A percentile compares a stretch with the other conserved stretches of the same genome.
Conservation (phyloP, 2,797 vertebrate species). For the Ficedula albicollis region DNA sequence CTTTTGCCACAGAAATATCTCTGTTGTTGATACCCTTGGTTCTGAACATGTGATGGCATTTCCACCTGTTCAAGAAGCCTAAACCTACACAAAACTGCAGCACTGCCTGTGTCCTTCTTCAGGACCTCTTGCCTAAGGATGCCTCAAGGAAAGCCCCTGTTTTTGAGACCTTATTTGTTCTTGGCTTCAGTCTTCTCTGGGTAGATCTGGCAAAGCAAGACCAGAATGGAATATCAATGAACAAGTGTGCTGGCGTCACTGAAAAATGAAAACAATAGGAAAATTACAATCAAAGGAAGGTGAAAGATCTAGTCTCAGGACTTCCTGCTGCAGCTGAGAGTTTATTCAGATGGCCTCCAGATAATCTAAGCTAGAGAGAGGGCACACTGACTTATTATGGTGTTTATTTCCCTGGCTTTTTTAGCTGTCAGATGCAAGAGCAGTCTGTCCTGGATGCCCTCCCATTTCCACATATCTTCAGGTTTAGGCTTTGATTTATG, state of each 20-base stretch:
- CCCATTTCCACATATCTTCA: background rate
- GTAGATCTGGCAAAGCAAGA: constrained; percentile 3
- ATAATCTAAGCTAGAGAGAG: constrained; percentile 34
- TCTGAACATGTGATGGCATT: background rate
- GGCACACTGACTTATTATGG: background rate
- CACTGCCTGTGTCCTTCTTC: background rate
- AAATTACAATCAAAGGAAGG: constrained; percentile 81
- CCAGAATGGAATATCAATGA: constrained; percentile 44
- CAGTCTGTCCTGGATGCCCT: background rate
- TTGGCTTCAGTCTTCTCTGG: constrained; percentile 28
- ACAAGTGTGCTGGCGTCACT: constrained; percentile 50
- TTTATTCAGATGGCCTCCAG: constrained; percentile 71
- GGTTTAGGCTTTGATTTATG: background rate
- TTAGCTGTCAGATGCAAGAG: background rate
- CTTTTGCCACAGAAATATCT: background rate
- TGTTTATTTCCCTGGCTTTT: constrained; percentile 23
- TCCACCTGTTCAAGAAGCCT: background rate
- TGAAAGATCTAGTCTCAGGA: constrained; percentile 75
- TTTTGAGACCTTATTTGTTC: background rate
- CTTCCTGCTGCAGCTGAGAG: constrained; percentile 73
- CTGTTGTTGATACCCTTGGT: background rate
- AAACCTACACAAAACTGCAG: background rate
- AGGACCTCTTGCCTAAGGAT: background rate
- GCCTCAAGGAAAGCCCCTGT: background rate
- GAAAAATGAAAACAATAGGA: constrained; percentile 62